Conservation (phyloP, 1,140 invertebrate species). For the Oedothorax gibbosus region DNA sequence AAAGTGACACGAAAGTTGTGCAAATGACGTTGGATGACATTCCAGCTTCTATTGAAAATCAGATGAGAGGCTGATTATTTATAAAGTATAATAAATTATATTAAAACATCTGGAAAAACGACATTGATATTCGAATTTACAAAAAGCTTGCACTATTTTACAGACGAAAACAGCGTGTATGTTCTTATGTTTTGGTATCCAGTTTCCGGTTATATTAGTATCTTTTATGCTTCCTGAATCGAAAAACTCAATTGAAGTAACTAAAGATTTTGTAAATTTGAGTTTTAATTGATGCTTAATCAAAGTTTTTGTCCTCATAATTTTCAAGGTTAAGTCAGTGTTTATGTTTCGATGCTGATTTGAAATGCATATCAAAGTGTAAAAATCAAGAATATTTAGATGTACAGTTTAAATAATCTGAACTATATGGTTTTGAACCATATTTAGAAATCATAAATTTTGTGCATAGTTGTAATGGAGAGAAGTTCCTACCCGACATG, state of each 20-base stretch:
- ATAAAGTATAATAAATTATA: neutral
- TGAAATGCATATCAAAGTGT: neutral
- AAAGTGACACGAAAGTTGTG: slow-evolving; percentile 60
- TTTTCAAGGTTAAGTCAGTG: slow-evolving; percentile 20
- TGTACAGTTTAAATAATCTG: too few relatives aligned
- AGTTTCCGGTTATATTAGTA: slow-evolving; percentile 21
- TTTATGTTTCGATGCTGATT: neutral
- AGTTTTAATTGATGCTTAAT: neutral
- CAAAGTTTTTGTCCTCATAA: neutral
- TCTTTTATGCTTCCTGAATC: neutral
- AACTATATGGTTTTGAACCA: neutral
- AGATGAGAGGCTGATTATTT: slow-evolving; percentile 10
- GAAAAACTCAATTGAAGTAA: neutral
- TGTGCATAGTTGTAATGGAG: neutral
- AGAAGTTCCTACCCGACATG: slow-evolving; percentile 6
- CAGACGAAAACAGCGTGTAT: slow-evolving; percentile 6
- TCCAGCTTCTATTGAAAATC: slow-evolving; percentile 48
- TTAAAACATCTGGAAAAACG: neutral
- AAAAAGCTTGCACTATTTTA: neutral
- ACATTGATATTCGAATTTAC: neutral
- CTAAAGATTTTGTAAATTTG: neutral
- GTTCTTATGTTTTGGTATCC: neutral
- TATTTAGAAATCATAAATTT: neutral
- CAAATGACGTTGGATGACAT: slow-evolving; percentile 54
- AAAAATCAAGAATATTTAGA: too few relatives aligned